A percentile compares a stretch with the other conserved stretches of the same genome.
Conservation (phyloP, 2,113 vertebrate genomes). For the Acrocephalus kingi region DNA sequence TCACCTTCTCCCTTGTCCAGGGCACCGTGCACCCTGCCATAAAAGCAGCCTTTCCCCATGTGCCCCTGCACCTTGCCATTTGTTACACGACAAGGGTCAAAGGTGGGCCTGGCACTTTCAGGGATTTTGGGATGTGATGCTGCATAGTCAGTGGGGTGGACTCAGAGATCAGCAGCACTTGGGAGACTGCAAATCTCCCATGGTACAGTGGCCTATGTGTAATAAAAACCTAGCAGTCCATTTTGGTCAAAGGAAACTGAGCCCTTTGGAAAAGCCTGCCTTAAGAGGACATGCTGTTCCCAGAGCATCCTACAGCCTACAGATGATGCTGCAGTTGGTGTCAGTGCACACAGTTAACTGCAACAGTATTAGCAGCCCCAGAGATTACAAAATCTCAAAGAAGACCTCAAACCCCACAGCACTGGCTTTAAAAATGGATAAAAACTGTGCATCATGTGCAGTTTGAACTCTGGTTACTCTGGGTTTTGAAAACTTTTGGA, state of each 20-base stretch:
- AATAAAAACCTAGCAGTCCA: neutral
- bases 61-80: neutral
- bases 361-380: neutral
- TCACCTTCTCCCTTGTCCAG: neutral
- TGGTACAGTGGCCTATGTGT: accelerated
- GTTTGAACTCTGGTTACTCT: neutral
- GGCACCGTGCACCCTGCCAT: neutral
- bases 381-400: neutral
- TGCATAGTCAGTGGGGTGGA: neutral
- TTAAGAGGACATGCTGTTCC: neutral
- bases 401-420: neutral
- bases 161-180: neutral
- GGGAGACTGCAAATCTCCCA: neutral
- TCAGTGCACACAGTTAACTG: neutral
- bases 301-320: neutral
- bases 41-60: neutral
- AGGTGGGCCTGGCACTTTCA: neutral
- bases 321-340: neutral
- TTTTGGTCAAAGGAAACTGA: neutral
- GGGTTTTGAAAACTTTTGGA: neutral
- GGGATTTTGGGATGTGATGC: neutral
- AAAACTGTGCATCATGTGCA: neutral
- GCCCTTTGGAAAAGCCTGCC: neutral
- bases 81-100: neutral
- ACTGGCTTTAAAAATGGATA: neutral